Evolutionary conservation across 2,888 invertebrate genomes (phyloP), one percentile per base, ranked within the genome.

Genomic region (Formica aserva): DNA sequence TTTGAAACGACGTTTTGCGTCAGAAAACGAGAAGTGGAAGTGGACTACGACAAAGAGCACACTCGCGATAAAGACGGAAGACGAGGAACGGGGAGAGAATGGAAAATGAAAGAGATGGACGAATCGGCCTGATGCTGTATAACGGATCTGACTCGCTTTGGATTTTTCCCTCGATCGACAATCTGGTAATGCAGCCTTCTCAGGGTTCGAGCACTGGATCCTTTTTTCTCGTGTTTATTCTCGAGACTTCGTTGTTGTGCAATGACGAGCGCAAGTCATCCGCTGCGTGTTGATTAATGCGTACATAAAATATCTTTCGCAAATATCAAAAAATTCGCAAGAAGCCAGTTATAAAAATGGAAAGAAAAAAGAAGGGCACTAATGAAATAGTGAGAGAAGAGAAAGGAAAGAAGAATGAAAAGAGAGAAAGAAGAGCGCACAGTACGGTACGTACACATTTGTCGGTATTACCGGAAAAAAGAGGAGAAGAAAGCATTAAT

Each of bases 401-500:
- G 71, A n/a, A 71, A 29, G 41, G 13, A 45, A 60, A 22, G 9
- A 65, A 48, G 22, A 55, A 8, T n/a, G 18, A 45, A 9, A 32
- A n/a, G 29, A 76, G 38, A 67, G 15, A 11, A 41, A 22, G 18
- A 71, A 45, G 29, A 32, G 32, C 26, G 35, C 72, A 65, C 13
- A 63, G 63, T 13, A 29, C 4, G 60, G 41, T 22, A 75, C 38
- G 69, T 67, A 60, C 82, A 41, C 75, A 82, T 74, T 72, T 85
- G 69, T 78, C 65, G 78, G 62, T 52, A 71, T 62, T 52, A 72
- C 65, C 81, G 84, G n/a, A 3, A 76, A 74, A 85, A 83, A 55
- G 38, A 60, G 55, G 13, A 41, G 38, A 63, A 80, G 84, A 85
- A 82, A 86, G 84, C 85, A 84, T 83, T 88, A 87, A 88, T 88